Base-by-base conservation (phyloP, 1,140 invertebrate genomes). In the Matsumurasca onukii region DNA sequence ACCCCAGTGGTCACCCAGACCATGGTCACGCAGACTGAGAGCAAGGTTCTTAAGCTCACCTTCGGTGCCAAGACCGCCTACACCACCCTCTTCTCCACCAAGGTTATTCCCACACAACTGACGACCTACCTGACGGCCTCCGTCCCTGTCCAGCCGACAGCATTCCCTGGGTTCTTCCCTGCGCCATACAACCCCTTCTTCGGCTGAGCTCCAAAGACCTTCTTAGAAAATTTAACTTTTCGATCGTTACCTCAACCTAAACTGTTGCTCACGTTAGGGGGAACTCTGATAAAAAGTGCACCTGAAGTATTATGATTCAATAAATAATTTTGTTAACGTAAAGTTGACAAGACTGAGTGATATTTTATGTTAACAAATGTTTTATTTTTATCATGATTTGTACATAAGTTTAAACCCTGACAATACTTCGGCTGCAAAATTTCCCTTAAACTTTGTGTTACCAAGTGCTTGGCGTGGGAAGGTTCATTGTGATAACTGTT, bases 61-160 rank as follows among this genome's bases (percentile, higher is more conserved):
- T 95, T 95, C 76, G 92, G 92, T 3, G 93, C 93, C 24, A 92
- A 92, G 75, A 94, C 93, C 0, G 90, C 92, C 0, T 91, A 91
- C 75, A 95, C 93, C 0, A 94, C 92, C 0, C 80, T 95, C 27
- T 94, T 88, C 75, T 91, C 90, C 0, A 94, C 92, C n/a, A 88
- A 84, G 71, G 88, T 94, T 22, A 88, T 94, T 24, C 92, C 92
- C 17, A 95, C 92, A 0, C 83, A 89, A 57, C 73, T 93, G 24
- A 95, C 93, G 1, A 91, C 90, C 17, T 91, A 91, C 75, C 83
- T 94, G 51, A 93, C 91, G 0, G 86, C 88, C 5, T 91, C 91
- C 0, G 78, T 94, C 3, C 85, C 91, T 0, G 79, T 92, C 12
- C 89, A 90, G 67, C 88, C 88, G 1, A 82, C 85, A 1, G 86